These are phyloP conservation scores for Harpagoxenus sublaevis DNA, from an alignment of 2,888 invertebrate species.

Conservation along the genomic window DNA sequence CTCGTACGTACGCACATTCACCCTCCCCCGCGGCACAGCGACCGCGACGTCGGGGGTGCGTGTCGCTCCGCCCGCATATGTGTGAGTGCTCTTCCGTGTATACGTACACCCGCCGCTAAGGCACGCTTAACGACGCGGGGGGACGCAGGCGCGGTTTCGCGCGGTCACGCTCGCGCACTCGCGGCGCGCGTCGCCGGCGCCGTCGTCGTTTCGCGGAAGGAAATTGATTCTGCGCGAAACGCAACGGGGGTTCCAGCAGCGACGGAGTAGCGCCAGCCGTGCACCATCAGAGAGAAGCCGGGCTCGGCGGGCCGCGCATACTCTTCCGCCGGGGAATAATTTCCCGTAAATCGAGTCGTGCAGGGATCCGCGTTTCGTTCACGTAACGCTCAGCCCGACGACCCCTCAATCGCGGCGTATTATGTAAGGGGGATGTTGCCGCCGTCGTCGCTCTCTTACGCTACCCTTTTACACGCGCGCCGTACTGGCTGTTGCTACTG, in stretches of 20 bases:
- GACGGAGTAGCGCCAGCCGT: slow-evolving; percentile 57
- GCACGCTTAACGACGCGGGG: slow-evolving; percentile 20
- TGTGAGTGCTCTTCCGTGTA: neutral
- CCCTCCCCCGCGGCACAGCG: slow-evolving; percentile 40
- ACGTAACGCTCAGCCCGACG: slow-evolving; percentile 22
- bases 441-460: slow-evolving; percentile 1
- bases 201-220: slow-evolving; percentile 75
- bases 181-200: slow-evolving; percentile 59
- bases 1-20: slow-evolving; percentile 68
- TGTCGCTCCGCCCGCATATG: neutral
- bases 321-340: slow-evolving; percentile 52
- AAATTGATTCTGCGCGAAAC: slow-evolving; percentile 84
- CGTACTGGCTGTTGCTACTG: slow-evolving; percentile 22
- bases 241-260: slow-evolving; percentile 51
- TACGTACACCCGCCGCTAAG: slow-evolving; percentile 4
- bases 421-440: slow-evolving; percentile 70
- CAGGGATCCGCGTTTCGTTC: neutral
- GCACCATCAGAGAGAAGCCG: slow-evolving; percentile 70
- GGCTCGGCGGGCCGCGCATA: slow-evolving; percentile 70
- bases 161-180: slow-evolving; percentile 68
- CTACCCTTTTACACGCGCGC: neutral
- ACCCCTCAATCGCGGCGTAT: slow-evolving; percentile 51
- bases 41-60: slow-evolving; percentile 37
- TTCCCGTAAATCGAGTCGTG: neutral
- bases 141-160: slow-evolving; percentile 54